Evolutionary conservation across 23 tunicate genomes (phyloP).

Genomic region (Halocynthia aurantium): DNA sequence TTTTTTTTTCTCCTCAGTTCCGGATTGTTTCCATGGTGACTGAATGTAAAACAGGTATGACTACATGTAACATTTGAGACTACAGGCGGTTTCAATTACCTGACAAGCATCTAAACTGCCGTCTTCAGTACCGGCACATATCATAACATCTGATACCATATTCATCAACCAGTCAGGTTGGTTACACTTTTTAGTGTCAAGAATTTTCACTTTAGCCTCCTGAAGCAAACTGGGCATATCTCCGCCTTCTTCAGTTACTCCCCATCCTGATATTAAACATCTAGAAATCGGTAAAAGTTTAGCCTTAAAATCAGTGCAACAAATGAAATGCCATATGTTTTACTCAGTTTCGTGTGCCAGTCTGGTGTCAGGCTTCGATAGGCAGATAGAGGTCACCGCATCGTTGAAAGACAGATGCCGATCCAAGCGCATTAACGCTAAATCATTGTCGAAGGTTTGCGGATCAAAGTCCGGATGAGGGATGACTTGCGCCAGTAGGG

Average conservation of each 20-base stretch:
- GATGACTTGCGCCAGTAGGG: constrained; percentile 35
- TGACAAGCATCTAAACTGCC: constrained; percentile 85
- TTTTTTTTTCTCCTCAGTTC: no score
- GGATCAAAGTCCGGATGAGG: constrained; percentile 30
- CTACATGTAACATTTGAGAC: no score
- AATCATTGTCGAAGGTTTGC: constrained; percentile 57
- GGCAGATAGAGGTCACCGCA: constrained; percentile 31
- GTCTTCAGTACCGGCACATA: constrained; percentile 79
- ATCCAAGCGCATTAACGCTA: constrained; percentile 57
- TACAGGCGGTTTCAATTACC: constrained; percentile 4
- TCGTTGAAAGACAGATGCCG: constrained; percentile 8
- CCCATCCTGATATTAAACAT: constrained; percentile 84
- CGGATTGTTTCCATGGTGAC: no score
- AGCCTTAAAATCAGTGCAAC: no score
- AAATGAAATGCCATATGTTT: no score
- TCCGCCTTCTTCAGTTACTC: constrained; percentile 50
- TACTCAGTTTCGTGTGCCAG: no score
- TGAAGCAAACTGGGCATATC: constrained; percentile 18
- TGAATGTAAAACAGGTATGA: no score
- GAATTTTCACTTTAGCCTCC: constrained; percentile 32
- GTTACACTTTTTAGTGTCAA: constrained; percentile 47
- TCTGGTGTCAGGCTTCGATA: constrained; percentile 20
- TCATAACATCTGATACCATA: constrained; percentile 39
- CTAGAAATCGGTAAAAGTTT: background rate
- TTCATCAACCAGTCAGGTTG: constrained; percentile 60